Evolutionary conservation across 2,113 vertebrate species (phyloP).

Genomic region (Pantherophis guttatus): DNA sequence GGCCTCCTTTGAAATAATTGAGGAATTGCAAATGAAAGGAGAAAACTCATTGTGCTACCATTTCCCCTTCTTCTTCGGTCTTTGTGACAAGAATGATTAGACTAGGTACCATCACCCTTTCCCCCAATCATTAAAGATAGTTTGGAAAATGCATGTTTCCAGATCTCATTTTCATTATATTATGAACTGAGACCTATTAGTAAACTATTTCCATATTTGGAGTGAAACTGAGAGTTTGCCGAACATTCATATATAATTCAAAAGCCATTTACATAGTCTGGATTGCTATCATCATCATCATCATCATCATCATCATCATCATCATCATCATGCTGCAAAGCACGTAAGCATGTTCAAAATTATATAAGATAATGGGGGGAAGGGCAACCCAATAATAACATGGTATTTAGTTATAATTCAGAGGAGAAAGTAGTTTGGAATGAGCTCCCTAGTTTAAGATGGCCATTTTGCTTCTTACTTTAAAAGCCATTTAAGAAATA

Average conservation of each 20-base stretch:
- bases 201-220: conserved; percentile 10
- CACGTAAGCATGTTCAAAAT: neutral
- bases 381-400: neutral
- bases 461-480: conserved; percentile 26
- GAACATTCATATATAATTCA: neutral
- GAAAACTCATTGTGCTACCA: conserved; percentile 4
- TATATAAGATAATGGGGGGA: conserved; percentile 21
- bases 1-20: conserved; percentile 30
- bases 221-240: conserved; percentile 23
- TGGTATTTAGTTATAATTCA: neutral
- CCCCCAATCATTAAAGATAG: neutral
- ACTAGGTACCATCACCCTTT: neutral
- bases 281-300: neutral
- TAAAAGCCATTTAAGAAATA: neutral
- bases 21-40: neutral
- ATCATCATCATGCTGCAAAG: neutral
- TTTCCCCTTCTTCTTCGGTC: conserved; percentile 27
- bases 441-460: neutral
- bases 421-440: conserved; percentile 14
- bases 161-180: conserved; percentile 4
- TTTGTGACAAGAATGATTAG: conserved; percentile 10
- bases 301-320: neutral
- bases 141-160: conserved; percentile 12
- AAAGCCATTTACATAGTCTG: conserved; percentile 12
- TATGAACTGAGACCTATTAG: neutral